Base-by-base conservation (phyloP, 1,140 invertebrate species). In the Cotesia chilonis region DNA sequence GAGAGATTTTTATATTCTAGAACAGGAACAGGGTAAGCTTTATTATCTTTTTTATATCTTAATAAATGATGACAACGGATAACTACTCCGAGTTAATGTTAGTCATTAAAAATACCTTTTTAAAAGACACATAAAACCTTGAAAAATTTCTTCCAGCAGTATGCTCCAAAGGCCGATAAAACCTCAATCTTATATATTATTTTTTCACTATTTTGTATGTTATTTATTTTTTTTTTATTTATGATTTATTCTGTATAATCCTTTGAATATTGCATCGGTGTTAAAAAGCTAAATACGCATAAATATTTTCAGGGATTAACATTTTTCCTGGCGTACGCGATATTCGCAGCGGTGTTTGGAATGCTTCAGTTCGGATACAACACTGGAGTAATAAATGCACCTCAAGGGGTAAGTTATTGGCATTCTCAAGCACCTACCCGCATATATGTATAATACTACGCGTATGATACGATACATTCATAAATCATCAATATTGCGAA, bases 291-390 rank as follows among this genome's bases (percentile, higher is more conserved):
- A 51, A 35, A 37, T 35, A 63, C 66, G 71, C 68, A 64, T 70
- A 47, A 12, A 72, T 74, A 74, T 77, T 91, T 90, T 55, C 89
- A 96, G 95, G 94, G 95, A 73, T 89, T 97, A 77, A 98, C 96
- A 70, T 93, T 94, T 80, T 94, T 95, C 87, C 90, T 99, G 80
- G 92, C 94, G 76, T 96, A 97, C 87, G 92, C 96, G 76, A 97
- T 98, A 85, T 91, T 95, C 80, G 92, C 96, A 70, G 96, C 97
- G 68, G 96, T 98, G 75, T 91, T 98, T 76, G 95, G 98, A 17
- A 99, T 99, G 94, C 91, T 99, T 79, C 97, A 99, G 87, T 99
- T 99, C 87, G 98, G 98, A 76, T 99, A 97, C 90, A 98, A 99
- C 86, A 99, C 97, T 7, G 97, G 97, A 76, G 97, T 99, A 71